Conservation (phyloP, 2,888 invertebrate genomes). For the Yponomeuta cagnagella region DNA sequence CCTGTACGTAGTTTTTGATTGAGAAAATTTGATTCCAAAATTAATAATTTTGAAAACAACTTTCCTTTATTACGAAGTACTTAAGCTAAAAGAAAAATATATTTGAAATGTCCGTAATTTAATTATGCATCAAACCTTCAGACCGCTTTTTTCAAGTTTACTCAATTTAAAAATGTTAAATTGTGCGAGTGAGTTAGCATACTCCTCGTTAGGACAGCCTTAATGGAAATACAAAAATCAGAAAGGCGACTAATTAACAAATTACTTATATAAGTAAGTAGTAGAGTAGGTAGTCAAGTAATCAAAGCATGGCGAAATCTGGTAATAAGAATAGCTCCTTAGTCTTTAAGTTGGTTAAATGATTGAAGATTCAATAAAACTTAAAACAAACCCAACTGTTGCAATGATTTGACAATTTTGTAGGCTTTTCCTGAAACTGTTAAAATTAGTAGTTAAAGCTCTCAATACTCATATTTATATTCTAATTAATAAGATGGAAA, state of each 20-base stretch:
- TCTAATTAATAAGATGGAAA: slow-evolving; percentile 19
- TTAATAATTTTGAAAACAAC: no score
- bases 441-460: slow-evolving; percentile 41
- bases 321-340: neutral
- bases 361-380: neutral
- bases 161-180: no score
- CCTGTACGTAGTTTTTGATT: no score
- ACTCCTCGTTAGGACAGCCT: no score
- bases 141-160: no score
- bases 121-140: no score
- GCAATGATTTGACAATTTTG: neutral
- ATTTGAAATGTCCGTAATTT: no score
- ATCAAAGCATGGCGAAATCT: neutral
- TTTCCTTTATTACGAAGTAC: no score
- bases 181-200: no score
- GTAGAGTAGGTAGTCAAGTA: neutral
- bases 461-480: slow-evolving; percentile 35
- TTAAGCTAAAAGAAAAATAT: no score
- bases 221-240: slow-evolving; percentile 18
- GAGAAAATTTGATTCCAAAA: no score
- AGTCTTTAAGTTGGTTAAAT: neutral
- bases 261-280: slow-evolving; percentile 20
- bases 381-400: neutral
- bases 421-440: slow-evolving; percentile 4
- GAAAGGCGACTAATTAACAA: slow-evolving; percentile 16